Base-by-base conservation (phyloP, 2,888 invertebrate genomes). In the Drosophila histrio region DNA sequence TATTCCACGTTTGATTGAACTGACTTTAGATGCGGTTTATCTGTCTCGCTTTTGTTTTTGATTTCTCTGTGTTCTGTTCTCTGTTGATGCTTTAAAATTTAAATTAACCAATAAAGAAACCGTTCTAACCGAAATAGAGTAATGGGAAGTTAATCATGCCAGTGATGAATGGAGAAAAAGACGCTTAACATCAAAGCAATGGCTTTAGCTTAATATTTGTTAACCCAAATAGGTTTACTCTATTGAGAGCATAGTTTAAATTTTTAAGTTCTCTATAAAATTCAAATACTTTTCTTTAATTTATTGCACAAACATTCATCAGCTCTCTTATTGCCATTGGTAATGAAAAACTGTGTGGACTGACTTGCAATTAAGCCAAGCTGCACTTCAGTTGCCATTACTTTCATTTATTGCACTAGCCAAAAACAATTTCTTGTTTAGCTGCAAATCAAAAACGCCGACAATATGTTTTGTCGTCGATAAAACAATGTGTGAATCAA, bases 341-440 rank as follows among this genome's bases (percentile, higher is more conserved):
- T 41, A 54, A 54, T 54, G 54, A 44, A 54, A 44, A 54, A 43
- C 3, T 50, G 15, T 57, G 44, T 22, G 7, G 17, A n/a, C 21
- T 19, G 36, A 28, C 28, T 38, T 56, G 49, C 62, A 62, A 73
- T 73, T 67, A 73, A 49, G 26, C 22, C 21, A 17, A 11, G 19
- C 24, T 19, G 13, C 28, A 41, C 7, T 50, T 44, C 30, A 36
- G 50, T 39, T 38, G 36, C 49, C 30, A 50, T 64, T 54, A 77
- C 72, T 75, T 77, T 75, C 74, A 77, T 74, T 65, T 64, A 69
- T 52, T 46, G 54, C 74, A 69, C 60, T 71, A 56, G 3, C 19
- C 15, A 36, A 57, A 65, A 61, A 47, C 19, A n/a, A 30, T 69
- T 75, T 50, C 43, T 57, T 30, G 26, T 24, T 38, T 32, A 32